Conservation (phyloP, 2,113 vertebrate genomes). For the Engraulis encrasicolus region DNA sequence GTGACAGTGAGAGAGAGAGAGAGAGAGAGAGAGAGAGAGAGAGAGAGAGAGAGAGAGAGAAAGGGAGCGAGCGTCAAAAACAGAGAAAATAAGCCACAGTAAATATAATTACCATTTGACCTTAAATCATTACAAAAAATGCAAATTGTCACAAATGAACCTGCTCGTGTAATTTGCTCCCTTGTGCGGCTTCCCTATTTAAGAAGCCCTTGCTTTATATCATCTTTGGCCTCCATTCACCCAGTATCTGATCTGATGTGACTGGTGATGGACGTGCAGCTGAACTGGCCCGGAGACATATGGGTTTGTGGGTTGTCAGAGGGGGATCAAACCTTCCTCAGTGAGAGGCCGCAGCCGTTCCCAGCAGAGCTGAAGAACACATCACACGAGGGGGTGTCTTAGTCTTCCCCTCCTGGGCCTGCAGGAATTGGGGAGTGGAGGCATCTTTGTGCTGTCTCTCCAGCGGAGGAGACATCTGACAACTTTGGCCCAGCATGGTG, state of each 20-base stretch:
- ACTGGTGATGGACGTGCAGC: neutral
- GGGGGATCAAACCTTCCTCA: neutral
- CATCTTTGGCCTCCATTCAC: too few species aligned
- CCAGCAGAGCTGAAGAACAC: slow-evolving; percentile 41
- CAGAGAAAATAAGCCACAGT: neutral
- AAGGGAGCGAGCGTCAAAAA: too few species aligned
- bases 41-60: too few species aligned
- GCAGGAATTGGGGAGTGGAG: slow-evolving; percentile 35
- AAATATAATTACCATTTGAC: slow-evolving; percentile 2
- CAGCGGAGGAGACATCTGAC: slow-evolving; percentile 39
- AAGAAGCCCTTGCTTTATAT: too few species aligned
- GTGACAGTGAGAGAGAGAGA: too few species aligned
- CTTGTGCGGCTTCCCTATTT: too few species aligned
- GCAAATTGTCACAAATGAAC: neutral
- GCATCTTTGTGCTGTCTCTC: slow-evolving; percentile 41
- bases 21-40: too few species aligned
- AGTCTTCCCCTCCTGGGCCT: slow-evolving; percentile 32
- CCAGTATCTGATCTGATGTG: too few species aligned
- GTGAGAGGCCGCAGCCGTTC: slow-evolving; percentile 27
- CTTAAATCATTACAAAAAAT: neutral
- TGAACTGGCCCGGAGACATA: neutral
- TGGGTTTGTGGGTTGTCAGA: slow-evolving; percentile 14
- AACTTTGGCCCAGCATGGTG: slow-evolving; percentile 45
- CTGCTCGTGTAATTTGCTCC: neutral
- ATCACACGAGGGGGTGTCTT: slow-evolving; percentile 22